phyloP scores from a whole-genome alignment of 1,140 invertebrate genomes.

The Drosophila nigromelanica region DNA sequence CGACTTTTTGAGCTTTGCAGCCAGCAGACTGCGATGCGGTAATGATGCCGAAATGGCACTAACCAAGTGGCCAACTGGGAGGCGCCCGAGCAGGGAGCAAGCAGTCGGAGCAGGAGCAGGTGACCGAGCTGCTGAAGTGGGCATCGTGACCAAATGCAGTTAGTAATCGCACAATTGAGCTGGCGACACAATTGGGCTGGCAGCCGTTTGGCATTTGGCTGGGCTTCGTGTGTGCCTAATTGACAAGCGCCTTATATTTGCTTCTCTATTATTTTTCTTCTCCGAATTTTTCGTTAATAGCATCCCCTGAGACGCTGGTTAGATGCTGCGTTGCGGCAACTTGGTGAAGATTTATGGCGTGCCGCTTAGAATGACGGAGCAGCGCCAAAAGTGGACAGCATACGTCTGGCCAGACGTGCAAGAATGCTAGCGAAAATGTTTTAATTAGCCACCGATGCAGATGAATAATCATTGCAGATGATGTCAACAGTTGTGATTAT shows the following conservation, averaged over 20 bases:
- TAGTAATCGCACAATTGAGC: slow-evolving; percentile 55
- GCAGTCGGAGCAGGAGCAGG: neutral
- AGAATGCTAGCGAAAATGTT: slow-evolving; percentile 71
- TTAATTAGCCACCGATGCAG: slow-evolving; percentile 58
- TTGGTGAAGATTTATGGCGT: slow-evolving; percentile 46
- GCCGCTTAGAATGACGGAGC: slow-evolving; percentile 56
- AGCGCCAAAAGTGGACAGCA: slow-evolving; percentile 56
- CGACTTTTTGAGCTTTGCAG: slow-evolving; percentile 44
- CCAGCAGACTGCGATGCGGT: slow-evolving; percentile 60
- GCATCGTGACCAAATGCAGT: slow-evolving; percentile 46
- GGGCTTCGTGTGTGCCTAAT: slow-evolving; percentile 54
- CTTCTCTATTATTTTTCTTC: neutral
- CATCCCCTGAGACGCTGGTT: slow-evolving; percentile 35
- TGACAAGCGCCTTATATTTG: slow-evolving; percentile 51
- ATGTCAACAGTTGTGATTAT: no score
- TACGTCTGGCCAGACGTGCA: slow-evolving; percentile 60
- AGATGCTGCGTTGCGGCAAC: slow-evolving; percentile 18
- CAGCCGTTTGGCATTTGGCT: slow-evolving; percentile 60
- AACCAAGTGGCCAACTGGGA: slow-evolving; percentile 20
- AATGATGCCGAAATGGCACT: slow-evolving; percentile 71
- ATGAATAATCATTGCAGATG: no score
- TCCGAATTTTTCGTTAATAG: slow-evolving; percentile 52
- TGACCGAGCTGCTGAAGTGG: neutral
- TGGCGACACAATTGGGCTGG: slow-evolving; percentile 70
- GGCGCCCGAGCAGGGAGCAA: neutral